Evolutionary conservation across 2,797 vertebrate species (phyloP).

Genomic region (Diglossa cyanea): DNA sequence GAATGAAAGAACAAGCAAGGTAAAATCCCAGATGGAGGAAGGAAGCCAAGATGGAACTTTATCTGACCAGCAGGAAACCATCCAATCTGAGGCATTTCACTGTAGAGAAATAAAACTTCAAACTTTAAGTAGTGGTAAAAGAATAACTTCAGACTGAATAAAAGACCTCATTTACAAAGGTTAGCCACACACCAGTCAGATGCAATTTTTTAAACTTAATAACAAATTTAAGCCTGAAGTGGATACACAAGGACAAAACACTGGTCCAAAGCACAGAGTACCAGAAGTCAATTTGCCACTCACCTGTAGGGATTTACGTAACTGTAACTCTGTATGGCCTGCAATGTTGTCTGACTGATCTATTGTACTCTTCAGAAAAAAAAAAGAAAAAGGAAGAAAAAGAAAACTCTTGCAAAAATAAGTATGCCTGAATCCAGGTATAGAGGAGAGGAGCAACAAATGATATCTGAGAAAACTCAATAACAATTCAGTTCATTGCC

Average conservation of each 20-base stretch:
- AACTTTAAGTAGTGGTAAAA: background rate
- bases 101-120: background rate
- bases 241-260: background rate
- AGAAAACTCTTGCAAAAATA: background rate
- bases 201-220: background rate
- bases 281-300: background rate
- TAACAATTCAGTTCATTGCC: background rate
- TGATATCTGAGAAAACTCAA: background rate
- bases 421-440: background rate
- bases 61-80: background rate
- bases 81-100: background rate
- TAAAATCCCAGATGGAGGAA: background rate
- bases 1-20: background rate
- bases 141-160: background rate
- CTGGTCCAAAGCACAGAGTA: background rate
- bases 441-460: background rate
- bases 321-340: background rate
- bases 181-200: background rate
- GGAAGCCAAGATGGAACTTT: background rate
- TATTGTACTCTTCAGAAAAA: background rate
- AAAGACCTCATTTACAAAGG: background rate
- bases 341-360: background rate
- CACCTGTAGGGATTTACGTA: background rate
- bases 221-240: background rate
- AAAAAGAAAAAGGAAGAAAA: background rate